These are phyloP conservation scores for Leptoteleia sp. DNA, from an alignment of 1,140 invertebrate species.

Conservation along the genomic window DNA sequence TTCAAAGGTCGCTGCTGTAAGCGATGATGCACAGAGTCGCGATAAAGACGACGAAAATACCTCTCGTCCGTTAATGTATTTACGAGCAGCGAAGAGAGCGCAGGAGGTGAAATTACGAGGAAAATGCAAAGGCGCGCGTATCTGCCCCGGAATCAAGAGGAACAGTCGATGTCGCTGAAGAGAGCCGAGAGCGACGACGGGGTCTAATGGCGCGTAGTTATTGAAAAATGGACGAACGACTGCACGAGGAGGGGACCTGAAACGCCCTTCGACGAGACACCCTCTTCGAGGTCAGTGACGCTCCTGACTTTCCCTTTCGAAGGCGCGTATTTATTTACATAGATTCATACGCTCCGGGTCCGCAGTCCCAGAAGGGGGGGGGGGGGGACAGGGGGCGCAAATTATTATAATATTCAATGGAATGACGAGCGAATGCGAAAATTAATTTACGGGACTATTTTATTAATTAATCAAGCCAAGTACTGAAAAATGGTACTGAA, in stretches of 20 bases:
- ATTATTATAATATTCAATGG: constrained; percentile 36
- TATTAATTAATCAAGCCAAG: no score
- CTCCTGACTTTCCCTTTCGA: constrained; percentile 52
- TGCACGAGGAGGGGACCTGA: constrained; percentile 54
- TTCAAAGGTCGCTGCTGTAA: no score
- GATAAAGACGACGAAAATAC: background rate
- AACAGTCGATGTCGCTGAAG: constrained; percentile 29
- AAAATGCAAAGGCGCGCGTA: constrained; percentile 18
- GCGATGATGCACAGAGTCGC: no score
- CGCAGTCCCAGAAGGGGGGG: background rate
- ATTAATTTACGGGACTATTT: no score
- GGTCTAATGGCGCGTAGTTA: constrained; percentile 63
- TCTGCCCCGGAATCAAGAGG: constrained; percentile 14
- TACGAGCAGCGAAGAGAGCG: constrained; percentile 19
- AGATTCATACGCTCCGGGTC: constrained; percentile 14
- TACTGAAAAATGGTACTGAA: no score
- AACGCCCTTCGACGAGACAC: constrained; percentile 55
- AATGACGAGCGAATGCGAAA: constrained; percentile 27
- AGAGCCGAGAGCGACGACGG: constrained; percentile 22
- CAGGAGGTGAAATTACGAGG: constrained; percentile 5
- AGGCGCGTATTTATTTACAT: constrained; percentile 43
- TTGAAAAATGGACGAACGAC: constrained; percentile 65
- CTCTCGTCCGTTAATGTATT: constrained; percentile 11
- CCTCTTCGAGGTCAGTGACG: constrained; percentile 58
- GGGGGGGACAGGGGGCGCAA: no score